phyloP scores from a whole-genome alignment of 2,797 vertebrate genomes.

The Aldrovandia affinis region DNA sequence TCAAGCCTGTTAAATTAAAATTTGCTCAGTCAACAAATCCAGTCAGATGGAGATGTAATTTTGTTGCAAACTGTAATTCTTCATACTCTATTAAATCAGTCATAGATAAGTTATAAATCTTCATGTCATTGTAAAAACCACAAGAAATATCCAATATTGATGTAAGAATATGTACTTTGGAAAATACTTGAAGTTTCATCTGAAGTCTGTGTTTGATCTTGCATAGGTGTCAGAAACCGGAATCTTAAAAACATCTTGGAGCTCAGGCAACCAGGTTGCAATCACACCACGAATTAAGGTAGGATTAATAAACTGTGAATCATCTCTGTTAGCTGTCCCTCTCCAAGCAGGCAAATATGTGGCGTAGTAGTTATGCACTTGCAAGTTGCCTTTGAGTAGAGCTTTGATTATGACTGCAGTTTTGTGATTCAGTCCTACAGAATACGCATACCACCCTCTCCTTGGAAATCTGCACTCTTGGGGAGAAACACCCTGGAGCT shows the following conservation, averaged over 20 bases:
- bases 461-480: conserved; percentile 61
- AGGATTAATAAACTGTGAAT: conserved; percentile 29
- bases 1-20: not conserved
- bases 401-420: conserved; percentile 7
- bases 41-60: not conserved
- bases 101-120: not conserved
- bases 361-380: not conserved
- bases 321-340: not conserved
- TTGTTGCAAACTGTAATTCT: not conserved
- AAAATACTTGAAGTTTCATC: not conserved
- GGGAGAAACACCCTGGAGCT: conserved; percentile 76
- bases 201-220: conserved; percentile 18
- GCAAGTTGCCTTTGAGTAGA: not conserved
- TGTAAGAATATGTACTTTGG: not conserved
- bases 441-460: conserved; percentile 82
- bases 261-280: conserved; percentile 34
- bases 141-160: not conserved
- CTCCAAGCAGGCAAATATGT: not conserved
- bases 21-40: not conserved
- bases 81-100: not conserved
- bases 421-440: conserved; percentile 77
- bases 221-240: conserved; percentile 41
- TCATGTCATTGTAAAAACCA: not conserved
- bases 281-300: conserved; percentile 68
- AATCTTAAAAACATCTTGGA: conserved; percentile 51